These are phyloP conservation scores for Manduca sexta DNA, from an alignment of 1,140 invertebrate genomes.

Conservation along the genomic window DNA sequence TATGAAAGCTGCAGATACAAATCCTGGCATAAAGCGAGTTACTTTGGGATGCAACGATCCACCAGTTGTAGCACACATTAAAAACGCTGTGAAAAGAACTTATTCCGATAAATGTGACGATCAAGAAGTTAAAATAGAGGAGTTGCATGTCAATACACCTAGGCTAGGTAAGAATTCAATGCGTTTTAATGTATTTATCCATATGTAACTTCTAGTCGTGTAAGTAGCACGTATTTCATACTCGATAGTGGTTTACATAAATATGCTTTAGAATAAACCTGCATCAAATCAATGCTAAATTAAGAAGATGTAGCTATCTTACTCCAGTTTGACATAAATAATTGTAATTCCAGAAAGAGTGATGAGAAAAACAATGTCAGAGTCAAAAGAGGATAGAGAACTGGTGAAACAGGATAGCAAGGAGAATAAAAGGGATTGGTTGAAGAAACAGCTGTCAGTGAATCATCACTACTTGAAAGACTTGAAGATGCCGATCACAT, in stretches of 20 bases:
- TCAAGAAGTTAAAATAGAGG: constrained; percentile 19
- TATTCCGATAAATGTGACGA: constrained; percentile 39
- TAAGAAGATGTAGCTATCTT: no score
- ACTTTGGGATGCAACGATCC: constrained; percentile 25
- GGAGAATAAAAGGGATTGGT: constrained; percentile 68
- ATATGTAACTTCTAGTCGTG: no score
- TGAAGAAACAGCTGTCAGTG: constrained; percentile 75
- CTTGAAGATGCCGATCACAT: constrained; percentile 84
- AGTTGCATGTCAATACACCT: constrained; percentile 33
- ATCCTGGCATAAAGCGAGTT: constrained; percentile 10
- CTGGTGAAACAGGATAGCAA: constrained; percentile 57
- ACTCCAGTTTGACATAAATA: no score
- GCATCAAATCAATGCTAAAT: no score
- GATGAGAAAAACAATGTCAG: constrained; percentile 38
- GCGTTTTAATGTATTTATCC: no score
- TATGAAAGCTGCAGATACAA: constrained; percentile 43
- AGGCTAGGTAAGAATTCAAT: constrained; percentile 15
- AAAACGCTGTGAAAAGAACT: constrained; percentile 32
- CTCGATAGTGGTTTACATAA: no score
- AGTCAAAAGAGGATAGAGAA: constrained; percentile 39
- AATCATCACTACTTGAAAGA: constrained; percentile 84
- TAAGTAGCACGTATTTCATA: no score
- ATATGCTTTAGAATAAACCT: no score
- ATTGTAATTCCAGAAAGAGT: constrained; percentile 5
- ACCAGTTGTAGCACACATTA: constrained; percentile 27